Percentiles rank a stretch among this genome's conserved stretches.
phyloP scores from a whole-genome alignment of 92 coral and sea anemone genomes.

The Montipora capitata region DNA sequence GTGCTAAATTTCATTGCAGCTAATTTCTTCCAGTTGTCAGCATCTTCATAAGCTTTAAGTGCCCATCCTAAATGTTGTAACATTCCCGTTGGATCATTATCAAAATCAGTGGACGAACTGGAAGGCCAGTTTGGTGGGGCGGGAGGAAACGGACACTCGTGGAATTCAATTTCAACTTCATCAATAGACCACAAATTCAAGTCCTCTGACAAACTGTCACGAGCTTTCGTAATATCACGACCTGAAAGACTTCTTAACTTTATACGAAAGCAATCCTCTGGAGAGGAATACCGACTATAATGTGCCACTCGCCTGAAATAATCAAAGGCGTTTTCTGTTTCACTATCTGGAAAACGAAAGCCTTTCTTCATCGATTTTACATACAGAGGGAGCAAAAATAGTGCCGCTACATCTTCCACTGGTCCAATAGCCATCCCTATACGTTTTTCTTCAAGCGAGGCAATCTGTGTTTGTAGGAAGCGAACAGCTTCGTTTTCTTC shows the following conservation, averaged over 20 bases:
- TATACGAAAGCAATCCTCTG: conserved; percentile 39
- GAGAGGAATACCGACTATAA: conserved; percentile 16
- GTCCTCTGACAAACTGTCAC: conserved; percentile 10
- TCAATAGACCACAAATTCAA: conserved; percentile 47
- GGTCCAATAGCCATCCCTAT: conserved; percentile 65
- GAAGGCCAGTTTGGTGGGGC: conserved; percentile 29
- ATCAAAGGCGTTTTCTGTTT: conserved; percentile 47
- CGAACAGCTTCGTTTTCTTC: conserved; percentile 58
- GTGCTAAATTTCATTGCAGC: conserved; percentile 34
- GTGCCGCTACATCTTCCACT: conserved; percentile 73
- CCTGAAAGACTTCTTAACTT: conserved; percentile 26
- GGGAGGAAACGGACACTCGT: conserved; percentile 69
- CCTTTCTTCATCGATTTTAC: conserved; percentile 58
- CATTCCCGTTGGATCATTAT: conserved; percentile 1
- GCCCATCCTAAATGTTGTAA: conserved; percentile 34
- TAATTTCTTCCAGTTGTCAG: conserved; percentile 53
- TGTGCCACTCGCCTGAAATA: conserved; percentile 46
- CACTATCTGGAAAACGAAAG: conserved; percentile 40
- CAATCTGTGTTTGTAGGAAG: conserved; percentile 34
- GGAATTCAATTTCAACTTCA: conserved; percentile 49
- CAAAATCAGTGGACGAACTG: background rate
- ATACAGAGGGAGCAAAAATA: conserved; percentile 46
- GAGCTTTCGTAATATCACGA: conserved; percentile 30
- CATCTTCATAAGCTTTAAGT: conserved; percentile 31
- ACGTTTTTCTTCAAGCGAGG: conserved; percentile 41